Base-by-base conservation (phyloP, 1,140 invertebrate genomes). In the Heliconius melpomene region DNA sequence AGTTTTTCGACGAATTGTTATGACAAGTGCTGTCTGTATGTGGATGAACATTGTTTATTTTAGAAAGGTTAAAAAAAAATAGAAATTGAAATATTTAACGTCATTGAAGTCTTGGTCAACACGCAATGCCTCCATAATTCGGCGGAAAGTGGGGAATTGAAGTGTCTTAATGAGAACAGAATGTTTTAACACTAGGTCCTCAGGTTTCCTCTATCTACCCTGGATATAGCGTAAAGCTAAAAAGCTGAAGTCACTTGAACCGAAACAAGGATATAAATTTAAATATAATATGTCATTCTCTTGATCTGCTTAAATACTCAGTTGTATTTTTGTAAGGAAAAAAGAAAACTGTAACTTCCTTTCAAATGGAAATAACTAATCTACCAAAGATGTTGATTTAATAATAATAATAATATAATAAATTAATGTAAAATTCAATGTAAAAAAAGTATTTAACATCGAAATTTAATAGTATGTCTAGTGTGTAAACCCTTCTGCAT, bases 1-100 rank as follows among this genome's bases (percentile, higher is more conserved):
- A 79, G 77, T 72, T 71, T 71, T 52, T 66, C 11, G 60, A 66
- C 6, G 60, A 29, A 66, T 29, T 60, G 54, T 60, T 60, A 23
- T 60, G n/a, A 60, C 54, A 60, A 23, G n/a, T 60, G n/a, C 54
- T 23, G 54, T 23, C 54, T 23, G 54, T 23, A 60, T 60, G 54
- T 60, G 54, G 54, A 11, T 52, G 54, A 26, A 60, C 8, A 26
- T 9, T 60, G 0, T 60, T 60, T 60, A 60, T 60, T 60, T 60
- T 23, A 1, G 18, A 52, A 20, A 52, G 18, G 0, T 46, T 1
- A 16, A 13, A 16, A 16, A 16, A 5, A 2, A 11, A 13, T 40
- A 46, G 32, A 32, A 5, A 46, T 46, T 46, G 16, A 16, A 46
- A 3, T 46, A 0, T 13, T 16, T 46, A 46, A 46, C 13, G 13